Base-by-base conservation (phyloP, 2,888 invertebrate genomes). In the Metellina segmentata region DNA sequence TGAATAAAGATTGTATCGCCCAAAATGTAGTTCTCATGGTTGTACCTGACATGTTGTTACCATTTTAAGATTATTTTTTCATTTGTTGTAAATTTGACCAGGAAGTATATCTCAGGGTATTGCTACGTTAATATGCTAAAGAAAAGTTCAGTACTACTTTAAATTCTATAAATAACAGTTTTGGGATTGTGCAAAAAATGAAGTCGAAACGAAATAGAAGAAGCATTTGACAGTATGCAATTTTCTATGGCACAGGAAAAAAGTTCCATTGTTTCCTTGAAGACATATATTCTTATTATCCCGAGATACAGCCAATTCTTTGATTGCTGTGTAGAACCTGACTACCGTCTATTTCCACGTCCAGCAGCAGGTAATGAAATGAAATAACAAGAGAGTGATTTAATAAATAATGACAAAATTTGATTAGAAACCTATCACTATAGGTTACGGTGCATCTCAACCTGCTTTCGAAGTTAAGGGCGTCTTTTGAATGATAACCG, bases 401-500 rank as follows among this genome's bases (percentile, higher is more conserved):
- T 8, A 70, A 72, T 83, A 20, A 83, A 74, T 51, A 74, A 83
- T 49, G 52, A 49, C 48, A 82, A 48, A 69, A 71, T 71, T 72
- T 13, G 79, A 34, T 79, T n/a, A 71, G 48, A 51, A 52, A 71
- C 19, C 69, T 51, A 78, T 86, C 86, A 81, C 72, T 81, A 53
- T 81, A 53, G 87, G 87, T 72, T 70, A 86, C 8, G 52, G 70
- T 51, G 52, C 34, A 52, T 53, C 72, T 53, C 81, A 87, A 71
- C 70, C 69, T 19, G 8, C 79, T 74, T 61, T 72, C 49, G 19
- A 53, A 70, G 70, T 86, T 48, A 86, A 16, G 16, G 52, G 78
- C 86, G 20, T n/a, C 49, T 49, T 88, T 81, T 81, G 74, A 81
- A 51, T 75, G 70, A 61, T 49, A 82, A 89, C 89, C 89, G 89